Evolutionary conservation across 2,888 invertebrate genomes (phyloP).

Genomic region (Lissonota sp.): DNA sequence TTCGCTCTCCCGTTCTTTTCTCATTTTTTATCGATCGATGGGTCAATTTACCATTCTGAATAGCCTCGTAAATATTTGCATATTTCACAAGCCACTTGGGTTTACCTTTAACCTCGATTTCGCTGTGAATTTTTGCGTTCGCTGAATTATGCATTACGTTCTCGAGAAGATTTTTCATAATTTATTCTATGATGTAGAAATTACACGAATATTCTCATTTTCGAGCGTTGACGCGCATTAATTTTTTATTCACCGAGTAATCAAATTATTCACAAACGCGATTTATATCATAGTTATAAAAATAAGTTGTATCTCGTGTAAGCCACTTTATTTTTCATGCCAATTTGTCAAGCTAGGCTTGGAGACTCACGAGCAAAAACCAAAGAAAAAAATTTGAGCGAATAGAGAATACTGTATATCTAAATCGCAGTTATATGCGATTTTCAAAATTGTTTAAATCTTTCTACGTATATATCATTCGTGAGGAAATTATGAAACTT

Average conservation of each 20-base stretch:
- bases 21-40: not conserved
- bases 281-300: not conserved
- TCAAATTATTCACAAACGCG: not conserved
- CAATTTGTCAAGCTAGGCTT: conserved; percentile 7
- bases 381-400: too few species aligned
- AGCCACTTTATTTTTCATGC: not conserved
- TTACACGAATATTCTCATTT: not conserved
- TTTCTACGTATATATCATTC: too few species aligned
- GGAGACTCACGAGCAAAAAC: not conserved
- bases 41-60: conserved; percentile 31
- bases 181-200: conserved; percentile 37
- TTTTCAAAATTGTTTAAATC: too few species aligned
- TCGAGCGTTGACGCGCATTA: conserved; percentile 26
- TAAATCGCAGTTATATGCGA: too few species aligned
- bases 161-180: conserved; percentile 22
- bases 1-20: not conserved
- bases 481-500: too few species aligned
- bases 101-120: conserved; percentile 35
- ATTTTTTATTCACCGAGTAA: conserved; percentile 8
- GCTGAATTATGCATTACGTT: conserved; percentile 41
- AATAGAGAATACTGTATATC: too few species aligned
- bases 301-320: too few species aligned
- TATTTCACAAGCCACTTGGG: conserved; percentile 41
- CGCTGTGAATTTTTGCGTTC: conserved; percentile 20
- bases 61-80: conserved; percentile 33